Evolutionary conservation across 2,113 vertebrate genomes (phyloP).

Genomic region (Gymnorhina tibicen): DNA sequence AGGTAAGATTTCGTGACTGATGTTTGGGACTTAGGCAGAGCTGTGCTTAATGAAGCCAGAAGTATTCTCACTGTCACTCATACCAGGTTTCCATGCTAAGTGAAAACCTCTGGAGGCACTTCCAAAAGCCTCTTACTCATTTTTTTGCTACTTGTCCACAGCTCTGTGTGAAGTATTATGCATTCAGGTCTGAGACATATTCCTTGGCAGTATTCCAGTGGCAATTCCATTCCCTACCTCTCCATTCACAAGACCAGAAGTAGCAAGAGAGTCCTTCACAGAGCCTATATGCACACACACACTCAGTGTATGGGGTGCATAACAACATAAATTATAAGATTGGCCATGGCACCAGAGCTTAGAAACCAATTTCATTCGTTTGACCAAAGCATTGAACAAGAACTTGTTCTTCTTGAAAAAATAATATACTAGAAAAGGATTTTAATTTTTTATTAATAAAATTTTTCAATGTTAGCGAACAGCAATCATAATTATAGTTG

Average conservation of each 20-base stretch:
- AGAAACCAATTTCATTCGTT: fast-evolving
- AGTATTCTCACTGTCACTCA: background rate
- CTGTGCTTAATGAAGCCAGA: background rate
- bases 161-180: background rate
- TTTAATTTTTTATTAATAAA: background rate
- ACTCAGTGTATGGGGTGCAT: background rate
- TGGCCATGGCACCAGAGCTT: background rate
- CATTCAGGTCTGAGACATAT: background rate
- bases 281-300: too few species aligned
- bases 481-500: background rate
- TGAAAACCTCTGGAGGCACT: background rate
- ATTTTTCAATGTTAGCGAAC: background rate
- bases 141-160: background rate
- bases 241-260: background rate
- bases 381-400: background rate
- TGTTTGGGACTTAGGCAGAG: background rate
- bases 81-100: background rate
- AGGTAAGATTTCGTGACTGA: background rate
- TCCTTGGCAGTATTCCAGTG: background rate
- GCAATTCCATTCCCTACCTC: background rate
- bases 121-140: background rate
- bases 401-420: background rate
- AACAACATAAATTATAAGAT: background rate
- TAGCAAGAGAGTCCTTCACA: background rate
- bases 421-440: background rate